Conservation (phyloP, 2,888 invertebrate species). For the Pseudococcus longispinus region DNA sequence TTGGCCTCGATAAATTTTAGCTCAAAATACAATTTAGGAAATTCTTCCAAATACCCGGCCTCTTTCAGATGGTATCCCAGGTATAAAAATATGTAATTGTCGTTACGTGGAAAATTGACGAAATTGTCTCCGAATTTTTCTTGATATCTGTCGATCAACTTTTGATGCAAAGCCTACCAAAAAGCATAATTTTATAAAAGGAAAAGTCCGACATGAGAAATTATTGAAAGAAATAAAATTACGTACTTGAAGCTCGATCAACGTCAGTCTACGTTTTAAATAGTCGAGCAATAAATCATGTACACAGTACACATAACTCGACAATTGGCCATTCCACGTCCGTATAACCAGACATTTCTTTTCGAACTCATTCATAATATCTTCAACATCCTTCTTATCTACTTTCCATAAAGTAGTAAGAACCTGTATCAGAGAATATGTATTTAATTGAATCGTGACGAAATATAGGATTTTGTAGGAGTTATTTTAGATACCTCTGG, state of each 20-base stretch:
- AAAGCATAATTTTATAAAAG: background rate
- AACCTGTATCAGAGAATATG: slow-evolving; percentile 62
- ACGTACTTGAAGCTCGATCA: slow-evolving; percentile 62
- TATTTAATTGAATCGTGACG: background rate
- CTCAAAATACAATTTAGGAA: slow-evolving; percentile 71
- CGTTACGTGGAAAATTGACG: slow-evolving; percentile 69
- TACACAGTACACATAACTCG: slow-evolving; percentile 73
- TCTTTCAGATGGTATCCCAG: slow-evolving; percentile 74
- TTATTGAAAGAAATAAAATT: background rate
- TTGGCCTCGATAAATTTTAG: slow-evolving; percentile 76
- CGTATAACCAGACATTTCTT: slow-evolving; percentile 73
- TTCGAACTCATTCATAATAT: slow-evolving; percentile 70
- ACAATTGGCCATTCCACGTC: slow-evolving; percentile 69
- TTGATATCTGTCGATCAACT: slow-evolving; percentile 69
- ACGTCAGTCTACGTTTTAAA: slow-evolving; percentile 65
- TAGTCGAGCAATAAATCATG: slow-evolving; percentile 74
- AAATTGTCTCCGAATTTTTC: slow-evolving; percentile 66
- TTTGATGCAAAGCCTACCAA: slow-evolving; percentile 67
- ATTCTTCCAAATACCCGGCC: slow-evolving; percentile 67
- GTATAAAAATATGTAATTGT: slow-evolving; percentile 76
- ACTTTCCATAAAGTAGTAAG: slow-evolving; percentile 66
- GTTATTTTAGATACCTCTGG: slow-evolving; percentile 61
- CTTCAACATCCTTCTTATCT: slow-evolving; percentile 66
- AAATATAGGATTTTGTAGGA: background rate
- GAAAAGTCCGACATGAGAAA: background rate